Evolutionary conservation across 2,113 vertebrate species (phyloP).

Genomic region (Rhinichthys klamathensis): DNA sequence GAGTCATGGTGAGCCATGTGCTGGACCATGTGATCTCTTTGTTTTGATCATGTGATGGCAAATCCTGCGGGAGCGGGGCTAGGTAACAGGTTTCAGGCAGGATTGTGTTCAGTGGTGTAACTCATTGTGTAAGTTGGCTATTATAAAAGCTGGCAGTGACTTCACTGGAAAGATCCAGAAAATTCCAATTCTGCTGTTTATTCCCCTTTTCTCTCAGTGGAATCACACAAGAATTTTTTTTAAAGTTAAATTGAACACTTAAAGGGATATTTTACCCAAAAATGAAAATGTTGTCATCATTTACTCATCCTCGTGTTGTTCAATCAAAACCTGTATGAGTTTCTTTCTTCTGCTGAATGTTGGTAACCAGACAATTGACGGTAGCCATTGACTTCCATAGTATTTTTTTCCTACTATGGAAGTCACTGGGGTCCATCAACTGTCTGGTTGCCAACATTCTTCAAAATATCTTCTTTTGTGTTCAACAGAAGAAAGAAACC

Average conservation of each 20-base stretch:
- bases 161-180: constrained; percentile 7
- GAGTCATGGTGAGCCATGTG: constrained; percentile 48
- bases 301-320: neutral
- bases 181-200: neutral
- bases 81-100: constrained; percentile 41
- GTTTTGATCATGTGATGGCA: constrained; percentile 53
- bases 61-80: constrained; percentile 27
- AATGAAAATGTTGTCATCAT: neutral
- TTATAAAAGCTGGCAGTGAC: constrained; percentile 43
- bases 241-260: neutral
- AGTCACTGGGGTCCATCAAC: too few relatives aligned
- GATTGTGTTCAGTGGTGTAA: constrained; percentile 39
- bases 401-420: too few relatives aligned
- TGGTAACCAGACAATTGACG: too few relatives aligned
- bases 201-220: neutral
- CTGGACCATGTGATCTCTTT: constrained; percentile 46
- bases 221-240: neutral
- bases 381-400: too few relatives aligned
- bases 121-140: constrained; percentile 46
- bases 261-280: neutral
- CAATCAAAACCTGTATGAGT: neutral
- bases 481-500: too few relatives aligned
- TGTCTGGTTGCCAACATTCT: too few relatives aligned
- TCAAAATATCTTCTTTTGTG: too few relatives aligned
- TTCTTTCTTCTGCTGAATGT: neutral